Percentiles rank a stretch among this genome's conserved stretches.
Conservation (phyloP, 2,113 vertebrate genomes). For the Dendropsophus ebraccatus region DNA sequence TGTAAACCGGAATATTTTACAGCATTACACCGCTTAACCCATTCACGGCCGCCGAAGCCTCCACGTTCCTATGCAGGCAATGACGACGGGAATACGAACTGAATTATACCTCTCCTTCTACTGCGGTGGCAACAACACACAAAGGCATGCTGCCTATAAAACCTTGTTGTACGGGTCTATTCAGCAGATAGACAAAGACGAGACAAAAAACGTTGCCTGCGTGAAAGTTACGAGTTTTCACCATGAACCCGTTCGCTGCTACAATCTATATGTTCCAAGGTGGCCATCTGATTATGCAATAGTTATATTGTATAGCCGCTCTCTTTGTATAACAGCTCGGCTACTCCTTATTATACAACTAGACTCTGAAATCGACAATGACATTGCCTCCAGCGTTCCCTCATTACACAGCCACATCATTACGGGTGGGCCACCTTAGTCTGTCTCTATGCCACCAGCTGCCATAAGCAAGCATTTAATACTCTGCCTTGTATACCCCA, state of each 20-base stretch:
- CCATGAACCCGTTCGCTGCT: neutral
- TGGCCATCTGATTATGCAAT: neutral
- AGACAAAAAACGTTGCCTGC: neutral
- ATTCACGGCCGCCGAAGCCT: neutral
- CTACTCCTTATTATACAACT: neutral
- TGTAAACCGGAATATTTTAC: constrained; percentile 47
- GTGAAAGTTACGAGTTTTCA: neutral
- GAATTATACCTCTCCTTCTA: neutral
- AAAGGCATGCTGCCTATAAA: neutral
- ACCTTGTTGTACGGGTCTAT: neutral
- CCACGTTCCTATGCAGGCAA: neutral
- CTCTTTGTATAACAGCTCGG: neutral
- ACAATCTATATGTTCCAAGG: neutral
- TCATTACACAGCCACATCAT: neutral
- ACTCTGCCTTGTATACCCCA: neutral
- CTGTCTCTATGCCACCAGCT: neutral
- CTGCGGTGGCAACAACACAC: neutral
- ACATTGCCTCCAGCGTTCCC: neutral
- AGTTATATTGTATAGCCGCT: neutral
- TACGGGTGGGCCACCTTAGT: neutral
- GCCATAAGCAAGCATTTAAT: neutral
- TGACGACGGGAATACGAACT: neutral
- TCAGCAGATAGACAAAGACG: neutral
- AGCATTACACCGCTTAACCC: constrained; percentile 3
- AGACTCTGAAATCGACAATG: neutral